Evolutionary conservation across 1,140 invertebrate species (phyloP), one percentile per base, ranked within the genome.

Genomic region (Euschistus heros): DNA sequence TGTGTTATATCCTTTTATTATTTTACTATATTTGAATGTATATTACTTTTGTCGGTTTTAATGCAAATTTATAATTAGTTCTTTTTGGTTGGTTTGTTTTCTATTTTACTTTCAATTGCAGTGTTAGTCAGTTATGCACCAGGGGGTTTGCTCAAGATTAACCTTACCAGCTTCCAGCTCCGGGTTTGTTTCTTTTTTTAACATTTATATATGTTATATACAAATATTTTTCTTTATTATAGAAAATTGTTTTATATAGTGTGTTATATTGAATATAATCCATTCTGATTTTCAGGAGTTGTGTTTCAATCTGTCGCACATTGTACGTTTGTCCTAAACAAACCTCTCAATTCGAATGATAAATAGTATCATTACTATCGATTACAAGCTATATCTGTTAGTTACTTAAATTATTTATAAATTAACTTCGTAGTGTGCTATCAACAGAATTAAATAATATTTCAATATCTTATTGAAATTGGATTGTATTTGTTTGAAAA

Each of bases 141-240:
- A 57, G 24, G 54, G 54, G 54, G 18, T 24, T 57, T 57, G 18
- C 54, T 14, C 54, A 57, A 22, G 54, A 57, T 57, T 57, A 57
- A 57, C 54, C 54, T 57, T 57, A 24, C 22, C 54, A 57, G 54
- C 54, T 57, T 26, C 54, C 22, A 20, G 54, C n/a, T 24, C 24
- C 26, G 18, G 54, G 54, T 57, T 57, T 57, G 54, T 57, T 24
- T 57, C 24, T 57, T 27, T 24, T n/a, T 26, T 24, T 57, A 24
- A 24, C 54, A 24, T 57, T 57, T 20, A 6, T 50, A 22, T 20
- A 50, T 50, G n/a, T n/a, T n/a, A 50, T 18, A 17, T 20, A 18
- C 1, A 20, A 10, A 50, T 50, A 20, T 20, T 13, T 50, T 20
- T 18, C 0, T 50, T 14, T 50, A 50, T 50, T 50, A 20, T 44